A percentile compares a stretch with the other conserved stretches of the same genome.
phyloP scores from a whole-genome alignment of 2,113 vertebrate species.

The Cisticola juncidis region DNA sequence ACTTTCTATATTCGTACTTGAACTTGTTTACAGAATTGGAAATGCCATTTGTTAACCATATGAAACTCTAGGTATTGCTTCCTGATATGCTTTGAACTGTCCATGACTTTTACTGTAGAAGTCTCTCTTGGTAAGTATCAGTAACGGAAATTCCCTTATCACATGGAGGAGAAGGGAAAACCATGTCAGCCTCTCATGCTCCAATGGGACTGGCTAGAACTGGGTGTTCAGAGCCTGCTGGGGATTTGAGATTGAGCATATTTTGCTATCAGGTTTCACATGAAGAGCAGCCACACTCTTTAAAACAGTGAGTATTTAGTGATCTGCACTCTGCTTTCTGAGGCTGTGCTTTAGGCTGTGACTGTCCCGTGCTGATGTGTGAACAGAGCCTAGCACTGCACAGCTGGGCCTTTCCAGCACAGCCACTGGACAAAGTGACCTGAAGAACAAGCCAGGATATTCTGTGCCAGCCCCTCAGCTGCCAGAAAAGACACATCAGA shows the following conservation, averaged over 20 bases:
- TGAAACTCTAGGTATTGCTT: background rate
- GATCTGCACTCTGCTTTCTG: background rate
- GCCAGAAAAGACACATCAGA: background rate
- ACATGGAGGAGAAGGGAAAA: background rate
- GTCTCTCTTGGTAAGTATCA: background rate
- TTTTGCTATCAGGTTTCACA: background rate
- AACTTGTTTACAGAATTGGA: background rate
- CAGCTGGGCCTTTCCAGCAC: background rate
- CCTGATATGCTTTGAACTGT: background rate
- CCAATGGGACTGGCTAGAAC: background rate
- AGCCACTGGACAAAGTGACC: background rate
- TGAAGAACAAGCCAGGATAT: background rate
- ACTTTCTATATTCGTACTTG: background rate
- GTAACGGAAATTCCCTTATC: background rate
- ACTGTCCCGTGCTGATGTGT: background rate
- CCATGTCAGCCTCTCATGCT: background rate
- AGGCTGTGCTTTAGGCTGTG: background rate
- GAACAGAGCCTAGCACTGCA: background rate
- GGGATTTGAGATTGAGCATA: background rate
- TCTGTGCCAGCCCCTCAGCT: accelerated
- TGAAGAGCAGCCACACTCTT: background rate
- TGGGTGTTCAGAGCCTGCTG: background rate
- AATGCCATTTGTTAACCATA: background rate
- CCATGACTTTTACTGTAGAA: background rate
- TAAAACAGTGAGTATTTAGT: background rate